Percentiles rank a stretch among this genome's conserved stretches.
Conservation (phyloP, 2,888 invertebrate species). For the Conops quadrifasciatus region DNA sequence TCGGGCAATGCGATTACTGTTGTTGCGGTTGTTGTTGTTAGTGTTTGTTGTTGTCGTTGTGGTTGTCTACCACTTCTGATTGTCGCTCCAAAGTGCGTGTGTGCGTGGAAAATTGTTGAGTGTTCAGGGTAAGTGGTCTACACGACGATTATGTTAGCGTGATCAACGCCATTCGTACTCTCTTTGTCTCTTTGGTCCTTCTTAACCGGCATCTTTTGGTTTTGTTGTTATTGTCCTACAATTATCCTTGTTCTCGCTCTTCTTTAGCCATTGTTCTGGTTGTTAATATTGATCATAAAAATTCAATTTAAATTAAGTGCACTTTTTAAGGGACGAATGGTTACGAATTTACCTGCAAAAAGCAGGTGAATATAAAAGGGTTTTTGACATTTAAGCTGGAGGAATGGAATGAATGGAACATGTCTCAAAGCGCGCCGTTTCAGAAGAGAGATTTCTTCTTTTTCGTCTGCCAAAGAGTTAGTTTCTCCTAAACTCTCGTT, state of each 20-base stretch:
- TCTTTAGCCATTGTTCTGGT: not conserved
- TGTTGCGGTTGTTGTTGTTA: not conserved
- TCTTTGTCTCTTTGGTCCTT: not conserved
- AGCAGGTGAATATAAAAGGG: too few relatives aligned
- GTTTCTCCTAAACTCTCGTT: too few relatives aligned
- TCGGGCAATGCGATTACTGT: not conserved
- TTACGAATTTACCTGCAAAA: too few relatives aligned
- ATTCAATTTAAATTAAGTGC: conserved; percentile 17
- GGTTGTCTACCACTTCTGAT: not conserved
- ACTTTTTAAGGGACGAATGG: not conserved
- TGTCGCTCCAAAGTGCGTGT: conserved; percentile 10
- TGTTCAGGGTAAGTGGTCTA: conserved; percentile 23
- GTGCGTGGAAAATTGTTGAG: conserved; percentile 29
- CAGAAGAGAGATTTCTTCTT: too few relatives aligned
- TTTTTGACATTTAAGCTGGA: too few relatives aligned
- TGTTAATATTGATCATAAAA: conserved; percentile 6
- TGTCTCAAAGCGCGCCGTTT: too few relatives aligned
- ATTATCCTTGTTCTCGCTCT: conserved; percentile 14
- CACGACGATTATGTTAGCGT: conserved; percentile 32
- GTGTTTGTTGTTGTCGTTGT: conserved; percentile 3
- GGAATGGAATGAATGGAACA: too few relatives aligned
- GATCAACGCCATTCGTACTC: conserved; percentile 15
- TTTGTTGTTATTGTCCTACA: conserved; percentile 11
- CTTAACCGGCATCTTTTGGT: not conserved
- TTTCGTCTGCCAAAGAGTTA: too few relatives aligned